Conservation (phyloP, 2,797 vertebrate species). For the Hemitrygon akajei region DNA sequence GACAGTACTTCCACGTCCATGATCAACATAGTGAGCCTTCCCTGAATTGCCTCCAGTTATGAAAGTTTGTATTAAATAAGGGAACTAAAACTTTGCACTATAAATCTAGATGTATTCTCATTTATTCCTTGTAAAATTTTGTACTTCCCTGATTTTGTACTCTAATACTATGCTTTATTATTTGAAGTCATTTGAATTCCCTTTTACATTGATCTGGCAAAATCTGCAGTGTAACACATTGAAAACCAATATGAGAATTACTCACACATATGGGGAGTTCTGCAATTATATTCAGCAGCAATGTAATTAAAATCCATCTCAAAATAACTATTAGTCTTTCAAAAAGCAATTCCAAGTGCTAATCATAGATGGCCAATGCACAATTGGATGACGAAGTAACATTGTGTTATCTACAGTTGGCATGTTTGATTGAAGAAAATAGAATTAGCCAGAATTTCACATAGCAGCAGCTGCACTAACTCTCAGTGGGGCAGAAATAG, state of each 20-base stretch:
- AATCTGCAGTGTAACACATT: background rate
- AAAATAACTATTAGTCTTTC: background rate
- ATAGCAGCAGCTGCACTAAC: background rate
- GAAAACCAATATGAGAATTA: background rate
- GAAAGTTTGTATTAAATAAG: no score
- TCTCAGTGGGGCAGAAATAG: background rate
- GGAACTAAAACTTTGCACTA: no score
- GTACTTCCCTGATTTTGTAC: no score
- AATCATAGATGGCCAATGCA: background rate
- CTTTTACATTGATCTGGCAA: background rate
- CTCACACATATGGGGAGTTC: background rate
- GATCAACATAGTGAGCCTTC: no score
- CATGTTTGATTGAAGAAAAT: background rate
- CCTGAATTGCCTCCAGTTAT: no score
- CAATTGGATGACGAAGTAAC: background rate
- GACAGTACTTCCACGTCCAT: no score
- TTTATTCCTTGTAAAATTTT: no score
- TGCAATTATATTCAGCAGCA: background rate
- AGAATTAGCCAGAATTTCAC: background rate
- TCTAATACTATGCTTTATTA: background rate
- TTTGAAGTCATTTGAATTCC: background rate
- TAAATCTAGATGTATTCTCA: no score
- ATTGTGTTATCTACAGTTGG: background rate
- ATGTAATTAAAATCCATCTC: background rate
- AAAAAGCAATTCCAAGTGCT: background rate